Evolutionary conservation across 2,113 vertebrate species (phyloP).

Genomic region (Ceratotherium simum): DNA sequence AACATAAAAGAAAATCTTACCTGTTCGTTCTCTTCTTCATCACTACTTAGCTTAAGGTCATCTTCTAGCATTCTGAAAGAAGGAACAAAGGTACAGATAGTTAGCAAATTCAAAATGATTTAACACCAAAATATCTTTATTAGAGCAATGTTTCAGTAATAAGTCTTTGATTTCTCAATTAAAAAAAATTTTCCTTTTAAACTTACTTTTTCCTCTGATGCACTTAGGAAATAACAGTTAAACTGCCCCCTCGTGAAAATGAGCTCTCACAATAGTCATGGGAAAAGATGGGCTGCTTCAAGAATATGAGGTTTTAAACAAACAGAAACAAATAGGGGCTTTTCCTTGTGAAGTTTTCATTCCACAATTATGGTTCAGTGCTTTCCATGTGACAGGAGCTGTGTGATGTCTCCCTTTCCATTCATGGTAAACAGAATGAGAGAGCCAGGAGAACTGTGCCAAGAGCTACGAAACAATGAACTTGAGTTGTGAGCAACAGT

Average conservation of each 20-base stretch:
- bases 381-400: not conserved
- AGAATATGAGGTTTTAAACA: not conserved
- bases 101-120: slow-evolving; percentile 64
- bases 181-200: not conserved
- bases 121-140: not conserved
- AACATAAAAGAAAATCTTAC: slow-evolving; percentile 76
- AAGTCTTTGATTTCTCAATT: not conserved
- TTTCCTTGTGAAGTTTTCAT: not conserved
- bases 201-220: not conserved
- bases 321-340: not conserved
- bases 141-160: not conserved
- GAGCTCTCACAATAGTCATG: not conserved
- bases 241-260: not conserved
- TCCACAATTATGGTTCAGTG: not conserved
- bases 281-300: not conserved
- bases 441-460: not conserved
- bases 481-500: not conserved
- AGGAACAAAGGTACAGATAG: slow-evolving; percentile 66
- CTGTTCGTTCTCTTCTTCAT: slow-evolving; percentile 90
- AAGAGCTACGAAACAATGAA: not conserved
- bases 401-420: accelerated
- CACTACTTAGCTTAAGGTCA: slow-evolving; percentile 91
- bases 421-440: not conserved
- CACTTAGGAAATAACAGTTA: not conserved
- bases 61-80: slow-evolving; percentile 90